These are phyloP conservation scores for Myripristis jacobus DNA, from an alignment of 2,797 vertebrate species.

Conservation along the genomic window DNA sequence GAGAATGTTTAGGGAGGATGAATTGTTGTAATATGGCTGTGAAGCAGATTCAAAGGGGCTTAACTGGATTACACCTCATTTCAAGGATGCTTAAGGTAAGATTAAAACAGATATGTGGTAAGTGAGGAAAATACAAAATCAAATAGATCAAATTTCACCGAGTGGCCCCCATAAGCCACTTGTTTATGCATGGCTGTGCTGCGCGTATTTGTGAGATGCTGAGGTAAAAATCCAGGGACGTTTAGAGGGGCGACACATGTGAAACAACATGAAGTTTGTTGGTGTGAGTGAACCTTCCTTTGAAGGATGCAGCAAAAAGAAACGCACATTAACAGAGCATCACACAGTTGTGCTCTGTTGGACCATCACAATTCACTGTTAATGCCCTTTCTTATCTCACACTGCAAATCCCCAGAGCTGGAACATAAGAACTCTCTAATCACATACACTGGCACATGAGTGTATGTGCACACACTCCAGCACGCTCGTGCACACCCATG, in stretches of 20 bases:
- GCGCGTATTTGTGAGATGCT: conserved; percentile 36
- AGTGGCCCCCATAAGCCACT: conserved; percentile 63
- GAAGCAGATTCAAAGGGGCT: conserved; percentile 82
- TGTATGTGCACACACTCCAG: conserved; percentile 30
- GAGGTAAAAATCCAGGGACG: conserved; percentile 28
- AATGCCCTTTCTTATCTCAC: conserved; percentile 76
- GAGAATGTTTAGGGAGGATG: conserved; percentile 69
- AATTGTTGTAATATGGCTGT: conserved; percentile 74
- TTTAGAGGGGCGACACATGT: not conserved
- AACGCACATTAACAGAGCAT: conserved; percentile 47
- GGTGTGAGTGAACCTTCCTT: not conserved
- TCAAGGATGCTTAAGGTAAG: conserved; percentile 85
- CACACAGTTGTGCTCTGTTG: conserved; percentile 63
- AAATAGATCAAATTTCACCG: conserved; percentile 77
- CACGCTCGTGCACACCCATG: conserved; percentile 10
- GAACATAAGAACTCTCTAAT: conserved; percentile 78
- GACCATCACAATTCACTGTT: conserved; percentile 70
- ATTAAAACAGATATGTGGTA: conserved; percentile 85
- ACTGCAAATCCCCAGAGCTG: conserved; percentile 76
- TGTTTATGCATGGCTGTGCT: conserved; percentile 47
- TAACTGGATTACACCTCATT: conserved; percentile 86
- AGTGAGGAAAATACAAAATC: conserved; percentile 80
- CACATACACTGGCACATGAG: conserved; percentile 63
- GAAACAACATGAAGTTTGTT: conserved; percentile 22
- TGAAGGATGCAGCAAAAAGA: conserved; percentile 25